Evolutionary conservation across 2,113 vertebrate species (phyloP).

Genomic region (Egretta garzetta): DNA sequence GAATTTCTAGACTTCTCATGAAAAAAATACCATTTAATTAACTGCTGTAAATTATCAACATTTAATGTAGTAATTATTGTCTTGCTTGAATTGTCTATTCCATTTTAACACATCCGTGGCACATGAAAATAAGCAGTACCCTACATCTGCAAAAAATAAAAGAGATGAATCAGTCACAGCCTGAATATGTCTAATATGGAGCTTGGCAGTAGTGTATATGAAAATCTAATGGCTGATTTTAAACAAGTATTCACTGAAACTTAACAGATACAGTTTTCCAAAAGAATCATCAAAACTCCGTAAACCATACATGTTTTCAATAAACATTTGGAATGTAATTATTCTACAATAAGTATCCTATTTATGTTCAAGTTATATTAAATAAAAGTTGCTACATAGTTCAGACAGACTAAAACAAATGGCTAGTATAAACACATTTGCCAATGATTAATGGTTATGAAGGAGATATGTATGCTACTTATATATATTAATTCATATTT

Average conservation of each 20-base stretch:
- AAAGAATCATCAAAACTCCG: neutral
- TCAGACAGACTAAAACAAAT: neutral
- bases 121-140: neutral
- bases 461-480: neutral
- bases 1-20: neutral
- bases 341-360: neutral
- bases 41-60: neutral
- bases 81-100: neutral
- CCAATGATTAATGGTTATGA: neutral
- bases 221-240: slow-evolving; percentile 5
- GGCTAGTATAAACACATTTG: neutral
- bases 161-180: neutral
- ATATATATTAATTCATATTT: neutral
- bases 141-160: slow-evolving; percentile 1
- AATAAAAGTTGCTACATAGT: neutral
- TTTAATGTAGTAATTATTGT: neutral
- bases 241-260: slow-evolving; percentile 15
- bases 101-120: neutral
- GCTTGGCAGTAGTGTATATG: neutral
- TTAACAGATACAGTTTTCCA: slow-evolving; percentile 35
- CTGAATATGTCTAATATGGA: neutral
- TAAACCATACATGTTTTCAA: slow-evolving; percentile 19
- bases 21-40: neutral
- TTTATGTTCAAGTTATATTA: neutral
- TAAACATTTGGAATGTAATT: slow-evolving; percentile 43